Conservation (phyloP, 2,797 vertebrate species). For the Schizothorax lantsangensis region DNA sequence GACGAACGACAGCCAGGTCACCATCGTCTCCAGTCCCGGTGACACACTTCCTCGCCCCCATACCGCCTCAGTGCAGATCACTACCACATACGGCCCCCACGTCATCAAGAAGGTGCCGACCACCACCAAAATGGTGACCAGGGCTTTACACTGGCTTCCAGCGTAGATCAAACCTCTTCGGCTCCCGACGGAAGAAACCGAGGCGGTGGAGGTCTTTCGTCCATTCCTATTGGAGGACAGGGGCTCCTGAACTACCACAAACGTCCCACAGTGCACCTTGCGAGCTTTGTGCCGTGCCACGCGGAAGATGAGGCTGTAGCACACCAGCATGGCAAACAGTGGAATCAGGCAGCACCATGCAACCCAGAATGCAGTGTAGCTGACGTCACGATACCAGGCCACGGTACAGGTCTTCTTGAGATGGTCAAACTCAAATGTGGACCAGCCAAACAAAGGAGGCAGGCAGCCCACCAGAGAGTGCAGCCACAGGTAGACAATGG, state of each 20-base stretch:
- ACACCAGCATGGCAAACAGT: slow-evolving; percentile 87
- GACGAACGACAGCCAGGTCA: slow-evolving; percentile 92
- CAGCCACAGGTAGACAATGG: slow-evolving; percentile 91
- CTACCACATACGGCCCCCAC: slow-evolving; percentile 92
- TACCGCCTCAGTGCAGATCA: slow-evolving; percentile 89
- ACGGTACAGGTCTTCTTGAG: slow-evolving; percentile 95
- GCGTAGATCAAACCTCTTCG: slow-evolving; percentile 89
- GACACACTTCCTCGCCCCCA: slow-evolving; percentile 90
- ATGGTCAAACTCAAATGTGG: slow-evolving; percentile 91
- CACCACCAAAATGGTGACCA: slow-evolving; percentile 94
- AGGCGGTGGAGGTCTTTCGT: slow-evolving; percentile 93
- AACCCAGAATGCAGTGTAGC: slow-evolving; percentile 94
- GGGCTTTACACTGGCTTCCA: slow-evolving; percentile 95
- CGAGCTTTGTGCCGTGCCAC: slow-evolving; percentile 94
- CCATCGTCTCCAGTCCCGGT: slow-evolving; percentile 88
- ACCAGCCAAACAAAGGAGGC: slow-evolving; percentile 95
- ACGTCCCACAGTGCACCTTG: slow-evolving; percentile 91
- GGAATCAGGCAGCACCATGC: slow-evolving; percentile 90
- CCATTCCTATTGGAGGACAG: slow-evolving; percentile 74
- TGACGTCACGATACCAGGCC: slow-evolving; percentile 88
- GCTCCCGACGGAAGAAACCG: slow-evolving; percentile 90
- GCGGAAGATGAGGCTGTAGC: slow-evolving; percentile 93
- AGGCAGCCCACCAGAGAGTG: slow-evolving; percentile 93
- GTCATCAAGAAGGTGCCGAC: slow-evolving; percentile 90
- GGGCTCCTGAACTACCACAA: slow-evolving; percentile 76